phyloP scores from a whole-genome alignment of 2,888 invertebrate species.

The Tipula unca region DNA sequence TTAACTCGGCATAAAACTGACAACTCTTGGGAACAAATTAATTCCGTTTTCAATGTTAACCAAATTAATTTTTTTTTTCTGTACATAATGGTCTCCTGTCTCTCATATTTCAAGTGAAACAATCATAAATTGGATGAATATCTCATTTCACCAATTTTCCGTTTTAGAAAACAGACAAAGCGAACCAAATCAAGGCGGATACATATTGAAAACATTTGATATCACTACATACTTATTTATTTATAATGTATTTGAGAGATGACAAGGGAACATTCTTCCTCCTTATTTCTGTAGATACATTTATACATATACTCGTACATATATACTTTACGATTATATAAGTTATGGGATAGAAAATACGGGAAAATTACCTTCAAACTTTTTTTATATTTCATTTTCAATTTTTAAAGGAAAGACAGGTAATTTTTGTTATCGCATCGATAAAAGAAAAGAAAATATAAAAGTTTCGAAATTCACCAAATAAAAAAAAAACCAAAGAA shows the following conservation, averaged over 20 bases:
- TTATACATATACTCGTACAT: too few relatives aligned
- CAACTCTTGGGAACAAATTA: background rate
- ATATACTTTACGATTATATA: background rate
- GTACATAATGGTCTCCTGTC: background rate
- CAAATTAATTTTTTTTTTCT: too few relatives aligned
- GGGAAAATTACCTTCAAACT: background rate
- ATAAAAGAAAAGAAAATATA: background rate
- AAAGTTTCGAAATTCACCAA: background rate
- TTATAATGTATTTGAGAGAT: background rate
- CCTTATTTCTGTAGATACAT: background rate
- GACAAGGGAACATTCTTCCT: background rate
- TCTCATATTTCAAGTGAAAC: background rate
- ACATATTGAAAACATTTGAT: background rate
- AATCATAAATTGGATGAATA: background rate
- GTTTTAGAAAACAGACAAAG: background rate
- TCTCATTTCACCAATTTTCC: background rate
- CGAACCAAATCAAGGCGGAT: background rate
- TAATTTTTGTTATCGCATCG: background rate
- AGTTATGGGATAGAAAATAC: background rate
- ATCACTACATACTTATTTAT: background rate
- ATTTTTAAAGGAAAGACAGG: background rate
- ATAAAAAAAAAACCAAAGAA: background rate
- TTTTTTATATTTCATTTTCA: background rate
- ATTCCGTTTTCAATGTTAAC: background rate
- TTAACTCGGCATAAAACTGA: too few relatives aligned